Percentiles rank a stretch among this genome's conserved stretches.
These are phyloP conservation scores for Clusia tigrina DNA, from an alignment of 2,888 invertebrate species.

Conservation along the genomic window DNA sequence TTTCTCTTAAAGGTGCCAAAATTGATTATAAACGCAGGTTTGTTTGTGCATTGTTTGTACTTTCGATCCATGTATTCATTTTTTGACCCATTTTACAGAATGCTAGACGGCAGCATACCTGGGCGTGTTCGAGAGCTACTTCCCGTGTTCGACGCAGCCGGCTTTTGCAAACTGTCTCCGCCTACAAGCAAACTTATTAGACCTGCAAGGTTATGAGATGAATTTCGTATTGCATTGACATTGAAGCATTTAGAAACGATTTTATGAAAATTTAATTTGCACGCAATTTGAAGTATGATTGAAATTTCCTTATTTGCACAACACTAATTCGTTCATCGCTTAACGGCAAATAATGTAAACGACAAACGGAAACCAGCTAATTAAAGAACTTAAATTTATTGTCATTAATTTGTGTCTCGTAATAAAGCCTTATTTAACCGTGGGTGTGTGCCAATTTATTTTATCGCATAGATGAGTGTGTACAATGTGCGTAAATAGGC, in stretches of 20 bases:
- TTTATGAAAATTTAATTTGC: neutral
- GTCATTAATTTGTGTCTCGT: too few relatives aligned
- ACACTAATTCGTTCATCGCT: conserved; percentile 51
- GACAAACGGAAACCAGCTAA: conserved; percentile 4
- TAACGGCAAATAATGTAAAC: conserved; percentile 42
- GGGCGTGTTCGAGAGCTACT: conserved; percentile 77
- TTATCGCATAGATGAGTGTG: too few relatives aligned
- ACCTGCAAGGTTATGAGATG: conserved; percentile 65
- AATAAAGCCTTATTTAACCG: too few relatives aligned
- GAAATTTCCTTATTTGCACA: conserved; percentile 44
- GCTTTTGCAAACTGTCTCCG: conserved; percentile 83
- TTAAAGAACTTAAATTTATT: neutral
- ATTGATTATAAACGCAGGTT: conserved; percentile 66
- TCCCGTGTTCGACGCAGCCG: conserved; percentile 85
- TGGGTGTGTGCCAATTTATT: too few relatives aligned
- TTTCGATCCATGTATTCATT: too few relatives aligned
- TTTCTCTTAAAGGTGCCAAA: conserved; percentile 71
- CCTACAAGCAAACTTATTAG: conserved; percentile 81
- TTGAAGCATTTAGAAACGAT: neutral
- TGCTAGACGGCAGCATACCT: conserved; percentile 73
- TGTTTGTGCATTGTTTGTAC: conserved; percentile 2
- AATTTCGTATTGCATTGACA: neutral
- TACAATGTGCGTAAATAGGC: too few relatives aligned
- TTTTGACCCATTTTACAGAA: conserved; percentile 67
- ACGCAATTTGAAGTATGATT: conserved; percentile 35